phyloP scores from a whole-genome alignment of 2,888 invertebrate species.

The Chymomyza caudatula region DNA sequence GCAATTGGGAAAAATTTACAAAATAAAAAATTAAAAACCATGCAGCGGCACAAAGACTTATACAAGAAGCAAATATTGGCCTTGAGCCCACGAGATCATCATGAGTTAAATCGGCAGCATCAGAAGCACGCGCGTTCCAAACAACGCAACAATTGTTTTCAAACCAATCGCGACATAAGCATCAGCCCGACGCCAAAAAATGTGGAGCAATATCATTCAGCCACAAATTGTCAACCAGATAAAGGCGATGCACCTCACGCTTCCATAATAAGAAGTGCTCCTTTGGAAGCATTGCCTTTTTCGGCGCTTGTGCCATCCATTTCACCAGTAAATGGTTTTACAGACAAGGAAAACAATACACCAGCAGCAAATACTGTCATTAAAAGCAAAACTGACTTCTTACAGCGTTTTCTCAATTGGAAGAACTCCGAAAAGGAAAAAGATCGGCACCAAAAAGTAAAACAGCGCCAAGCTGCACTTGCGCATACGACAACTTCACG shows the following conservation, averaged over 20 bases:
- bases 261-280: background rate
- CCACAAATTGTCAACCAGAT: background rate
- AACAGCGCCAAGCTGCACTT: background rate
- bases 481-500: background rate
- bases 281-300: background rate
- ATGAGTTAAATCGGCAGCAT: conserved; percentile 43
- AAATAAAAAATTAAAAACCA: background rate
- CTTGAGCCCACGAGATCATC: conserved; percentile 41
- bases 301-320: too few relatives aligned
- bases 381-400: conserved; percentile 16
- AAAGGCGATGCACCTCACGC: too few relatives aligned
- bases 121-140: conserved; percentile 48
- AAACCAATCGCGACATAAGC: conserved; percentile 48
- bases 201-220: background rate
- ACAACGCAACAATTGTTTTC: conserved; percentile 49
- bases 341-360: background rate
- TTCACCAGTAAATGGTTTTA: background rate
- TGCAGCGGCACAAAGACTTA: conserved; percentile 32
- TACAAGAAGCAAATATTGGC: conserved; percentile 34
- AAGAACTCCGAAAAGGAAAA: conserved; percentile 8
- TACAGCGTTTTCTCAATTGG: conserved; percentile 36
- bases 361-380: background rate
- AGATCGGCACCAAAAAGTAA: background rate
- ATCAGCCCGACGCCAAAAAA: conserved; percentile 39
- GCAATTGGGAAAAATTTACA: background rate